phyloP scores from a whole-genome alignment of 1,140 invertebrate genomes.

The Lineus longissimus region DNA sequence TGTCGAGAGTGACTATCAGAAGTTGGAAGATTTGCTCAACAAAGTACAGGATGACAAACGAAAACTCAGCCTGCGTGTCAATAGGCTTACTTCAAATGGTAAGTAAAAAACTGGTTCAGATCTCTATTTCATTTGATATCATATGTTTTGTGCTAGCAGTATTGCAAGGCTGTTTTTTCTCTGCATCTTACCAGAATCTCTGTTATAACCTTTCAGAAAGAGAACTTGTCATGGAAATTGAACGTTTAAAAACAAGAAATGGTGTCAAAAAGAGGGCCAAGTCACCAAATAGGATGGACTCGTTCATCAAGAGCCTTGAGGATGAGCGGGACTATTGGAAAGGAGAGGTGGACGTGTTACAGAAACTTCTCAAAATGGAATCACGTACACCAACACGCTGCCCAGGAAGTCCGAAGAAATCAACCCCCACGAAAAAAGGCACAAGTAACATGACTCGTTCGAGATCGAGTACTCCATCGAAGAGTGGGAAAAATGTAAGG shows the following conservation, averaged over 20 bases:
- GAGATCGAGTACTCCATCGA: too few species aligned
- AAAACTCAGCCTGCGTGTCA: conserved; percentile 40
- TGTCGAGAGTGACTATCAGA: conserved; percentile 34
- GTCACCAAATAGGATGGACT: conserved; percentile 44
- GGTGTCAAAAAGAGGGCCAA: conserved; percentile 32
- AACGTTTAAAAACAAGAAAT: conserved; percentile 46
- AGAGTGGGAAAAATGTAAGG: too few species aligned
- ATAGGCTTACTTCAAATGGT: conserved; percentile 50
- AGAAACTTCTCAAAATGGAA: conserved; percentile 38
- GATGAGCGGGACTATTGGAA: conserved; percentile 54
- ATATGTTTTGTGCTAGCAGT: too few species aligned
- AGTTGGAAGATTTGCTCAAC: conserved; percentile 44
- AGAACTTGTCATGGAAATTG: conserved; percentile 52
- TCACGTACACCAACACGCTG: conserved; percentile 21
- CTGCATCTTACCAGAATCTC: too few species aligned
- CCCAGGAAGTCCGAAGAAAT: conserved; percentile 23
- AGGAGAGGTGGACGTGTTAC: conserved; percentile 46
- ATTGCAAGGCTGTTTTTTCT: too few species aligned
- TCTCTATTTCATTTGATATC: too few species aligned
- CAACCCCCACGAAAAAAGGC: conserved; percentile 12
- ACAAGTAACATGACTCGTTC: background rate
- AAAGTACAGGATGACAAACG: conserved; percentile 50
- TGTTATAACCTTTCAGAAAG: conserved; percentile 44
- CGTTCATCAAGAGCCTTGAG: conserved; percentile 48
- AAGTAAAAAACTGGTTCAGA: too few species aligned